Evolutionary conservation across 2,888 invertebrate species (phyloP).

Genomic region (Azorinus chamasolen): DNA sequence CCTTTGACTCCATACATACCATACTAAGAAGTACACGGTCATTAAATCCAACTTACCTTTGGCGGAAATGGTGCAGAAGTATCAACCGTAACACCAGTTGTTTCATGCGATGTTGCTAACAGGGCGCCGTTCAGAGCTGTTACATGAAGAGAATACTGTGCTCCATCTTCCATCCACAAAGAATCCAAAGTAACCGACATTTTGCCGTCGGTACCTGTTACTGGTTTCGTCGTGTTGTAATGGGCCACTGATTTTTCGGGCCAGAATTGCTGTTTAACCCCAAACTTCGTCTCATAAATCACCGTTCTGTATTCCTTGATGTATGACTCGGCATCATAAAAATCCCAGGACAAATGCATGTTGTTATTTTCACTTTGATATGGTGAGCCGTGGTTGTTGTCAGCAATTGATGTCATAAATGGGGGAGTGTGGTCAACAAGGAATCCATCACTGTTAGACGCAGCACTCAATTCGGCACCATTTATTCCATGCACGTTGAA

Average conservation of each 20-base stretch:
- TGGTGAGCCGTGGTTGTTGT: constrained; percentile 25
- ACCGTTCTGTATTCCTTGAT: constrained; percentile 65
- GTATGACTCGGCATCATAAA: constrained; percentile 69
- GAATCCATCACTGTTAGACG: constrained; percentile 65
- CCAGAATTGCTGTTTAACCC: constrained; percentile 64
- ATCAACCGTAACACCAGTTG: constrained; percentile 71
- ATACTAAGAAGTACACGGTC: no score
- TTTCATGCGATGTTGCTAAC: constrained; percentile 68
- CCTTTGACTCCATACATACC: no score
- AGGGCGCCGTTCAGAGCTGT: constrained; percentile 70
- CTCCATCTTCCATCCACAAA: constrained; percentile 62
- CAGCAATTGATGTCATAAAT: constrained; percentile 40
- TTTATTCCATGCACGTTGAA: constrained; percentile 68
- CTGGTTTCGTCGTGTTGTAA: constrained; percentile 39
- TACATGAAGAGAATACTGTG: constrained; percentile 67
- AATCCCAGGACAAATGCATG: constrained; percentile 65
- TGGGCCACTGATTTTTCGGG: constrained; percentile 27
- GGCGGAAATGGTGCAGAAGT: constrained; percentile 66
- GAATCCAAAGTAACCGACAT: constrained; percentile 24
- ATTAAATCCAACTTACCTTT: constrained; percentile 64
- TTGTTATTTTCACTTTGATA: constrained; percentile 57
- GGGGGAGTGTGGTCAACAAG: constrained; percentile 76
- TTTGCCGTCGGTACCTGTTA: constrained; percentile 3
- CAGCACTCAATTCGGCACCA: constrained; percentile 63
- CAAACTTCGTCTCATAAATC: constrained; percentile 60